phyloP scores from a whole-genome alignment of 2,888 invertebrate genomes.

The Plagiodera versicolora region DNA sequence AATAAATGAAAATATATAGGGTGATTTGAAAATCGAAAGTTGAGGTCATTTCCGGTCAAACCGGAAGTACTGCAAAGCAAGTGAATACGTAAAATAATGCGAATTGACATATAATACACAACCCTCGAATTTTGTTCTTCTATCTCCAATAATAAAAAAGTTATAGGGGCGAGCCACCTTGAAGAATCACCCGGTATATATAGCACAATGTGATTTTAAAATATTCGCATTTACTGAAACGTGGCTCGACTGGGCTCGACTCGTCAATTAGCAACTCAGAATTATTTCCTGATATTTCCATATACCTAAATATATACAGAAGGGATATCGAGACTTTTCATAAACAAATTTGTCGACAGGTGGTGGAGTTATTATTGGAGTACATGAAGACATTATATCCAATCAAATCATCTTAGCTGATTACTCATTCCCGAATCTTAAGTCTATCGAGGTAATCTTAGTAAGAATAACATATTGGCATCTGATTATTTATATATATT shows the following conservation, averaged over 20 bases:
- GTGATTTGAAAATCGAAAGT: too few species aligned
- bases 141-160: too few species aligned
- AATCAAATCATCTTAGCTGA: not conserved
- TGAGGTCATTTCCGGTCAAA: too few species aligned
- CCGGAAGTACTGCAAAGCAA: too few species aligned
- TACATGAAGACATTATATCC: conserved; percentile 7
- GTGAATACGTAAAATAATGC: too few species aligned
- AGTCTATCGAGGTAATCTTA: not conserved
- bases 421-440: conserved; percentile 2
- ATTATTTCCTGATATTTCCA: not conserved
- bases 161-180: too few species aligned
- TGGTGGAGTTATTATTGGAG: conserved; percentile 3
- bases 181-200: too few species aligned
- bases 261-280: not conserved
- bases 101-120: too few species aligned
- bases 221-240: conserved; percentile 11
- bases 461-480: not conserved
- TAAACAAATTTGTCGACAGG: not conserved
- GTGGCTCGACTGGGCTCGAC: too few species aligned
- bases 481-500: not conserved
- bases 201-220: not conserved
- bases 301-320: not conserved
- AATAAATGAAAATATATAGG: too few species aligned
- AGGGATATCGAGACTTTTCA: not conserved
- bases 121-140: too few species aligned